Percentiles rank a stretch among this genome's conserved stretches.
Conservation (phyloP, 2,888 invertebrate genomes). For the Eilema caniola region DNA sequence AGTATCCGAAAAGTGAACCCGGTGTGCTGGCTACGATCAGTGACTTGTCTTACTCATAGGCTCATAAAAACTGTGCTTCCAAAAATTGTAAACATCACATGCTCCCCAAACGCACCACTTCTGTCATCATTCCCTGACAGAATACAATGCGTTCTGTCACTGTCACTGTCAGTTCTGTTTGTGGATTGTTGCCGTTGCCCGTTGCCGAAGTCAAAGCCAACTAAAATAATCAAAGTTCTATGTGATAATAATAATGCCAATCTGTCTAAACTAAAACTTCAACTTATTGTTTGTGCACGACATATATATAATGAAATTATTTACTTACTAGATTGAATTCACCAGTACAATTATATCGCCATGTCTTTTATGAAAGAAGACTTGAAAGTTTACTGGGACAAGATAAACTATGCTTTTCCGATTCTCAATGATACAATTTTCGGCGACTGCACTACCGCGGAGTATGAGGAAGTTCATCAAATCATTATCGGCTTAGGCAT, state of each 20-base stretch:
- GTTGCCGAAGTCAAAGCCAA: not conserved
- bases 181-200: too few relatives aligned
- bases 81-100: too few relatives aligned
- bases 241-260: not conserved
- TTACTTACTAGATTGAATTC: not conserved
- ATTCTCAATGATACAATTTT: constrained; percentile 75
- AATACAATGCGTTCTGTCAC: too few relatives aligned
- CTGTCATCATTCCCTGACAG: too few relatives aligned
- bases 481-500: constrained; percentile 74
- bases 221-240: too few relatives aligned
- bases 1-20: too few relatives aligned
- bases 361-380: constrained; percentile 74
- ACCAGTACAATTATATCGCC: not conserved
- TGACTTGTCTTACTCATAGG: too few relatives aligned
- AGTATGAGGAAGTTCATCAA: constrained; percentile 79
- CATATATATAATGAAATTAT: not conserved
- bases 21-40: too few relatives aligned
- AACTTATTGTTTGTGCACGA: not conserved
- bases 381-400: constrained; percentile 77
- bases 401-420: constrained; percentile 80
- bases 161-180: too few relatives aligned
- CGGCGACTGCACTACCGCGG: constrained; percentile 71
- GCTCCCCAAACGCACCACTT: too few relatives aligned
- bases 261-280: not conserved
- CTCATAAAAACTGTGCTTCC: too few relatives aligned